These are phyloP conservation scores for Agrochola circellaris DNA, from an alignment of 2,888 invertebrate genomes.

Conservation along the genomic window DNA sequence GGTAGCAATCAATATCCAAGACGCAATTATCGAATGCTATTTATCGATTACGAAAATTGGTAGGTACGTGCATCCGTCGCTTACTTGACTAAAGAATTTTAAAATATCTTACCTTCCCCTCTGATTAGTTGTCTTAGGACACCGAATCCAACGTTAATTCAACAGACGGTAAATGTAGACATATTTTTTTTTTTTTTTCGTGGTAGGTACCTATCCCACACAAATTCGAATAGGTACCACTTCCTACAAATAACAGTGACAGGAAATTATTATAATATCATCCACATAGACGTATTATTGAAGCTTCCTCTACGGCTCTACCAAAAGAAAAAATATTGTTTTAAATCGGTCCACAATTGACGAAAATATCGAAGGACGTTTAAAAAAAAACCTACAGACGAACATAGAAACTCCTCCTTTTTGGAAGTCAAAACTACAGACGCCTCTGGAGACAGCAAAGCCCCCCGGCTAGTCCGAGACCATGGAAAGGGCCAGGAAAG, in stretches of 20 bases:
- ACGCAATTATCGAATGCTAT: constrained; percentile 25
- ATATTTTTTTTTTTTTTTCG: too few species aligned
- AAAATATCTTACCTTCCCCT: constrained; percentile 14
- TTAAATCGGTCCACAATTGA: too few species aligned
- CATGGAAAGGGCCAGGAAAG: not conserved
- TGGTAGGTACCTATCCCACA: too few species aligned
- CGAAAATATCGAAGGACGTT: too few species aligned
- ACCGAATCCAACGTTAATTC: not conserved
- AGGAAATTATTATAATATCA: too few species aligned
- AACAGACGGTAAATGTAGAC: not conserved
- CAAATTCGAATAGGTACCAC: too few species aligned
- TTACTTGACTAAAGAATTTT: not conserved
- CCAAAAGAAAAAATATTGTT: too few species aligned
- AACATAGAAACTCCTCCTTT: too few species aligned
- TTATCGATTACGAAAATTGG: constrained; percentile 30
- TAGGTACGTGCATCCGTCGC: constrained; percentile 7
- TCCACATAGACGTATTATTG: too few species aligned
- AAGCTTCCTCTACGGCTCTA: too few species aligned
- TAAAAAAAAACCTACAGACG: too few species aligned
- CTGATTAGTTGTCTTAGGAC: not conserved
- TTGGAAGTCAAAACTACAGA: not conserved
- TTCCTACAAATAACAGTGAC: too few species aligned
- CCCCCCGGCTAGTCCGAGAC: not conserved
- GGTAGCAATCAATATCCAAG: constrained; percentile 39
- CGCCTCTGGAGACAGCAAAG: not conserved